Evolutionary conservation across 2,113 vertebrate species (phyloP).

Genomic region (Centropristis striata): DNA sequence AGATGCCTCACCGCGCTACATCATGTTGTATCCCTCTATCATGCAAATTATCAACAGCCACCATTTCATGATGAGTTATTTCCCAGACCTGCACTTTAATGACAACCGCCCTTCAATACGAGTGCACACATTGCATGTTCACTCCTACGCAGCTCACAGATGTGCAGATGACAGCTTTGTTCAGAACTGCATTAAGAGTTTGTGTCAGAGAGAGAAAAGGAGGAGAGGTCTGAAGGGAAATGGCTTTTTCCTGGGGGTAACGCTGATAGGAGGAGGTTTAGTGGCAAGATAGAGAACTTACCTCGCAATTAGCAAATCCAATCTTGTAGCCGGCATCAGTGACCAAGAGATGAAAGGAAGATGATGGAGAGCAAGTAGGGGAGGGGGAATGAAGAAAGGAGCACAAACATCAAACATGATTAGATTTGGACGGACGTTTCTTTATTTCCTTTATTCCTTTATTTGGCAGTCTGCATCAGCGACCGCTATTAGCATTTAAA

Average conservation of each 20-base stretch:
- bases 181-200: slow-evolving; percentile 28
- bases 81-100: slow-evolving; percentile 68
- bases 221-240: slow-evolving; percentile 20
- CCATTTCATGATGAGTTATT: slow-evolving; percentile 76
- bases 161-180: slow-evolving; percentile 59
- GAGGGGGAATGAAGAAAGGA: slow-evolving; percentile 13
- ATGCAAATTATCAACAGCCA: slow-evolving; percentile 78
- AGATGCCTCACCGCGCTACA: slow-evolving; percentile 50
- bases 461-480: not conserved
- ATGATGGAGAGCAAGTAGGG: slow-evolving; percentile 42
- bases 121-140: slow-evolving; percentile 18
- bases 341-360: slow-evolving; percentile 65
- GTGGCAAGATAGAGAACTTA: slow-evolving; percentile 17
- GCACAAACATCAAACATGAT: slow-evolving; percentile 53
- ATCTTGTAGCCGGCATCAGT: slow-evolving; percentile 22
- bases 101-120: slow-evolving; percentile 49
- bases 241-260: slow-evolving; percentile 37
- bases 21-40: slow-evolving; percentile 78
- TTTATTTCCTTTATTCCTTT: slow-evolving; percentile 36
- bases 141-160: slow-evolving; percentile 55
- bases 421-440: slow-evolving; percentile 17
- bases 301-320: slow-evolving; percentile 60
- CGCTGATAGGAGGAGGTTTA: not conserved
- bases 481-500: slow-evolving; percentile 50
- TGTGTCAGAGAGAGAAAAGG: slow-evolving; percentile 16